Percentiles rank a stretch among this genome's conserved stretches.
These are phyloP conservation scores for Craniophora ligustri DNA, from an alignment of 2,888 invertebrate species.

Conservation along the genomic window DNA sequence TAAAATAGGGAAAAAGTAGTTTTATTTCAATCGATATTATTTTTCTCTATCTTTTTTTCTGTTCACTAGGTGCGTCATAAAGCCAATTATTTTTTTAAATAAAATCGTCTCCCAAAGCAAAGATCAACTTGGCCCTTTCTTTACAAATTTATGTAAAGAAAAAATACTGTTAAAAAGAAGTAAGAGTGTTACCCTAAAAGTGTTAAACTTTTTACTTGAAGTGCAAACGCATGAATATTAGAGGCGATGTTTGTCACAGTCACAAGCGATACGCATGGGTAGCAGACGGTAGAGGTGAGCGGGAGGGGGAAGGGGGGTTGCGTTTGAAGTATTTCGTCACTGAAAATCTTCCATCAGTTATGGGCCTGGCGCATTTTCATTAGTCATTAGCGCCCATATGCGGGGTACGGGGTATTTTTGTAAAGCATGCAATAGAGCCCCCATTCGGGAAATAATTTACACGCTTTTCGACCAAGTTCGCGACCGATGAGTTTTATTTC, in stretches of 20 bases:
- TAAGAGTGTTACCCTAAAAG: slow-evolving; percentile 20
- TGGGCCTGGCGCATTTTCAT: too few species aligned
- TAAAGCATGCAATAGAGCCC: too few species aligned
- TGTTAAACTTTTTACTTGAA: slow-evolving; percentile 38
- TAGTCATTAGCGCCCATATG: too few species aligned
- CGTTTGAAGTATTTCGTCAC: background rate
- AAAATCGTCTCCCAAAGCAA: slow-evolving; percentile 27
- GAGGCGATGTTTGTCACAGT: slow-evolving; percentile 16
- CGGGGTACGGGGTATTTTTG: too few species aligned
- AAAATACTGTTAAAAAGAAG: slow-evolving; percentile 21
- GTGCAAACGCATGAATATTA: slow-evolving; percentile 43
- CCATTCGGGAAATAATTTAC: too few species aligned
- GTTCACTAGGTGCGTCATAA: background rate
- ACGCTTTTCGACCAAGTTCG: too few species aligned
- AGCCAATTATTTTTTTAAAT: slow-evolving; percentile 28
- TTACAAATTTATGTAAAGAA: slow-evolving; percentile 19
- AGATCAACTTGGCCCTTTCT: slow-evolving; percentile 14
- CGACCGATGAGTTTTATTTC: too few species aligned
- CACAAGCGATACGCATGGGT: slow-evolving; percentile 1
- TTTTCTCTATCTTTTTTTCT: too few species aligned
- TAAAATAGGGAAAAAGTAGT: too few species aligned
- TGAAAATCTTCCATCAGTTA: background rate
- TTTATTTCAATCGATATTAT: too few species aligned
- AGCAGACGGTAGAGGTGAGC: background rate
- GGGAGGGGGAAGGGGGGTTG: background rate